Evolutionary conservation across 2,888 invertebrate genomes (phyloP).

Genomic region (Drosophila pegasa): DNA sequence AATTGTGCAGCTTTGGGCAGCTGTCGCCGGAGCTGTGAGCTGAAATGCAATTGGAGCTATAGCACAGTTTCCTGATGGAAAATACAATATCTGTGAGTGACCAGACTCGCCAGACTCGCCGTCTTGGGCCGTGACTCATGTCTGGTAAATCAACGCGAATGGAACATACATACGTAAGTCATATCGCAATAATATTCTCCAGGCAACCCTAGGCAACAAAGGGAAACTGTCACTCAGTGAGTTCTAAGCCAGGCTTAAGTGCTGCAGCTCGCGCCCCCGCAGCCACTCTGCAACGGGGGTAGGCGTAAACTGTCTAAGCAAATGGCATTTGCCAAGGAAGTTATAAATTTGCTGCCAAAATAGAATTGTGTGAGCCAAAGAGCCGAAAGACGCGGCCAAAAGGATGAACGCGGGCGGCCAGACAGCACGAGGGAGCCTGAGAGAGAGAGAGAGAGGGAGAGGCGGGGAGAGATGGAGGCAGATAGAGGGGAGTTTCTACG

Average conservation of each 20-base stretch:
- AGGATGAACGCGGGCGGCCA: conserved; percentile 11
- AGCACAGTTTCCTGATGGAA: conserved; percentile 10
- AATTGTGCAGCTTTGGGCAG: conserved; percentile 1
- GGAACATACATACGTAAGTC: conserved; percentile 29
- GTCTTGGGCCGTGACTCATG: conserved; percentile 44
- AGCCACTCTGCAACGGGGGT: conserved; percentile 48
- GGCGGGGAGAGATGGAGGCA: neutral
- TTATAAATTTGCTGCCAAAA: conserved; percentile 78
- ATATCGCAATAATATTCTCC: conserved; percentile 45
- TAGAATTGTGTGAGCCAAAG: conserved; percentile 62
- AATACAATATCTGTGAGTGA: conserved; percentile 18
- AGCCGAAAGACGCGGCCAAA: conserved; percentile 11
- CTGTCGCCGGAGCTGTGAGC: conserved; percentile 8
- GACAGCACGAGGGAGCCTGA: neutral
- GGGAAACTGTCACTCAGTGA: conserved; percentile 51
- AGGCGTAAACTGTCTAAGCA: conserved; percentile 80
- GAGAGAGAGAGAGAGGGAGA: too few species aligned
- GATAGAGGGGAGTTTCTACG: conserved; percentile 11
- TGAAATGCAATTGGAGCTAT: neutral
- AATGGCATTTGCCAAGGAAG: conserved; percentile 79
- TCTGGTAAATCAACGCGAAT: conserved; percentile 26
- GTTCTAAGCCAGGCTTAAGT: conserved; percentile 71
- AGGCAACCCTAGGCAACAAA: neutral
- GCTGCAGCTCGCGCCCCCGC: conserved; percentile 53
- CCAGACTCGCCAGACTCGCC: conserved; percentile 4